These are phyloP conservation scores for Acanthosepion esculentum DNA, from an alignment of 2,888 invertebrate species.

Conservation along the genomic window DNA sequence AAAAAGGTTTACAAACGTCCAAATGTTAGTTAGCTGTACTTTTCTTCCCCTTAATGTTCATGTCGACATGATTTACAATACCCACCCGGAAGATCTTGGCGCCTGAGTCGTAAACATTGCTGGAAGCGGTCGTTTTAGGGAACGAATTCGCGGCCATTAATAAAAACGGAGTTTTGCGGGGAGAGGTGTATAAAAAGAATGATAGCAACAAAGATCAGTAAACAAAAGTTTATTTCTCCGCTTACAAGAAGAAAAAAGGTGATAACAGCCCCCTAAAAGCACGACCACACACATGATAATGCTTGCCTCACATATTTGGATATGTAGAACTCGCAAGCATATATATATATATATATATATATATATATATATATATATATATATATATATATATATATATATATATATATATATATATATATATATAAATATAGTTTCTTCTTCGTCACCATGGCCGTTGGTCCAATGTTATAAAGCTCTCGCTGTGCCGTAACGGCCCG, in stretches of 20 bases:
- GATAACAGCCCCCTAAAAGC: not conserved
- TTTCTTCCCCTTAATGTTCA: not conserved
- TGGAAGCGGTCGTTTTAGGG: not conserved
- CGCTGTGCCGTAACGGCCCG: too few species aligned
- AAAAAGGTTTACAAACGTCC: not conserved
- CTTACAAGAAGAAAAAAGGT: not conserved
- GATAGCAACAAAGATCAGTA: too few species aligned
- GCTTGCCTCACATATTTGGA: not conserved
- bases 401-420: not conserved
- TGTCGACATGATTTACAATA: not conserved
- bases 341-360: not conserved
- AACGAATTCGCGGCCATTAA: not conserved
- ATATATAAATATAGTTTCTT: too few species aligned
- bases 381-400: too few species aligned
- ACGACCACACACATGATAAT: not conserved
- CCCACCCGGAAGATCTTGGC: not conserved
- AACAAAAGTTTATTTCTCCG: not conserved
- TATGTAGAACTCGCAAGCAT: not conserved
- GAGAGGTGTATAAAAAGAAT: not conserved
- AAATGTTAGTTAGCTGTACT: not conserved
- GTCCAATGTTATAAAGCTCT: too few species aligned
- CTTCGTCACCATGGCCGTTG: too few species aligned
- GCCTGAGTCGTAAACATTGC: not conserved
- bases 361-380: not conserved
- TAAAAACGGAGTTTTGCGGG: not conserved